Base-by-base conservation (phyloP, 1,140 invertebrate species). In the Brachionus angularis region DNA sequence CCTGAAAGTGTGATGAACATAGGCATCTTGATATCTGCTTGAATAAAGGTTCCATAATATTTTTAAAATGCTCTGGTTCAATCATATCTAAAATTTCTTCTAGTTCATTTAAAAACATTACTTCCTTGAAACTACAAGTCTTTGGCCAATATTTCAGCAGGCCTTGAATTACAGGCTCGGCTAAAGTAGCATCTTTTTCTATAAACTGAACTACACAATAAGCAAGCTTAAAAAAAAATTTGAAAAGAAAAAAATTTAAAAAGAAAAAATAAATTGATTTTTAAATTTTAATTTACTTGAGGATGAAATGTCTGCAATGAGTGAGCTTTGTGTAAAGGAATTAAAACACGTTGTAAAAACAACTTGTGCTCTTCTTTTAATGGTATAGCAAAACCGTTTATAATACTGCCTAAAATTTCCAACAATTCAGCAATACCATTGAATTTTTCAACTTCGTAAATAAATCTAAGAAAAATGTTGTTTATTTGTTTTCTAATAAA, bases 391-490 rank as follows among this genome's bases (percentile, higher is more conserved):
- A 96, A 96, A 25, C 93, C 93, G 83, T 96, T 96, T 77, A 96
- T 95, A 80, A 96, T 96, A 84, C 91, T 94, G 82, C 93, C 96
- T 78, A 98, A 86, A 79, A 98, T 98, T 85, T 98, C 96, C 76
- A 98, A 85, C 74, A 98, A 83, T 82, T 98, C 96, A 39, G 91
- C 94, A 78, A 98, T 93, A 73, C 96, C 96, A 83, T 98, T 99
- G 82, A 96, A 93, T 80, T 93, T 91, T 79, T 98, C 96, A 31
- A 94, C 98, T 85, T 98, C 95, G 83, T 98, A 98, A 79, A 98
- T 96, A 87, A 98, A 98, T 84, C 77, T 77, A 74, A 80, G 80
- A 78, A 83, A 83, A 74, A 81, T 82, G 75, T 83, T 82, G 76
- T 82, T 83, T 64, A 83, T 82, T 75, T 83, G 80, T 78, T 81